A percentile compares a stretch with the other conserved stretches of the same genome.
Conservation (phyloP, 2,797 vertebrate genomes). For the Centroberyx gerrardi region DNA sequence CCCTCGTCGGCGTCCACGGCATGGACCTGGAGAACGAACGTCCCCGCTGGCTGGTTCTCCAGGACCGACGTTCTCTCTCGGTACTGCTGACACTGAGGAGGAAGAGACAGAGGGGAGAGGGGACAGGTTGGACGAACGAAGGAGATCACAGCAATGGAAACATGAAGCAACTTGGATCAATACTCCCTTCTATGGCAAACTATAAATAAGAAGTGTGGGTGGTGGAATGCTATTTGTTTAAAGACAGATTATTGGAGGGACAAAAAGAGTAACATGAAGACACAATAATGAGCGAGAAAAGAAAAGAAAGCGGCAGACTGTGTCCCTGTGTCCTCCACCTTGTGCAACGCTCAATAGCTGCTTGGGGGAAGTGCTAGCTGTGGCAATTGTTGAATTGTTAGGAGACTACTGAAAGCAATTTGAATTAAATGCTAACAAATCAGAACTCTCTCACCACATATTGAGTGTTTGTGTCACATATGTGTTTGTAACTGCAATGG, state of each 20-base stretch:
- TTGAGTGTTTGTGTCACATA: no score
- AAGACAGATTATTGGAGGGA: conserved; percentile 19
- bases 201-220: conserved; percentile 24
- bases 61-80: conserved; percentile 88
- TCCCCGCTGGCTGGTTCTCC: conserved; percentile 92
- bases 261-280: background rate
- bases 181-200: conserved; percentile 13
- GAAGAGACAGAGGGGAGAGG: conserved; percentile 19
- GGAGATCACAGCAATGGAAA: background rate
- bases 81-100: conserved; percentile 90
- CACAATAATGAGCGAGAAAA: conserved; percentile 3
- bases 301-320: background rate
- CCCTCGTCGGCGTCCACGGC: conserved; percentile 93
- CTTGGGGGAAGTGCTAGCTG: no score
- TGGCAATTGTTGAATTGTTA: no score
- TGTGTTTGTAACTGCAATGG: no score
- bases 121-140: conserved; percentile 31
- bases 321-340: background rate
- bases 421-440: no score
- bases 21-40: conserved; percentile 91
- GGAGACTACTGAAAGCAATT: no score
- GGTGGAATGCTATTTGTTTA: conserved; percentile 13
- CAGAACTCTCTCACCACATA: no score
- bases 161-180: conserved; percentile 25
- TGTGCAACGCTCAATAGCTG: no score